Evolutionary conservation across 2,888 invertebrate genomes (phyloP).

Genomic region (Podotricha telesiphe): DNA sequence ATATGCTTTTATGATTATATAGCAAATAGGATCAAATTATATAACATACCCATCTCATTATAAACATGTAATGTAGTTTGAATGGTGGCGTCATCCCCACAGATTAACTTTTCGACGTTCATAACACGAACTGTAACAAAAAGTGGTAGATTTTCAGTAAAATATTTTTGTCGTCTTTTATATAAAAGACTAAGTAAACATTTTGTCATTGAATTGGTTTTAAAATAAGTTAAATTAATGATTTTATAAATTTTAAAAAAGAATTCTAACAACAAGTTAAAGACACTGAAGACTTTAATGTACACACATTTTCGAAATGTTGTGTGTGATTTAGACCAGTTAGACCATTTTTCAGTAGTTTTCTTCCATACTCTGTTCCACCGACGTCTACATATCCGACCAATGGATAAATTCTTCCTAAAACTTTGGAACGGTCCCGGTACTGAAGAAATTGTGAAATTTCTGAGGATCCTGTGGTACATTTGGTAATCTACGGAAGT

Average conservation of each 20-base stretch:
- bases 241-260: neutral
- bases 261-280: neutral
- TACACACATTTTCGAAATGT: slow-evolving; percentile 56
- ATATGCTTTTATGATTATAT: too few relatives aligned
- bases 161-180: too few relatives aligned
- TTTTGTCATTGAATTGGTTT: too few relatives aligned
- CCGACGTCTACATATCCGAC: slow-evolving; percentile 53
- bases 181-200: too few relatives aligned
- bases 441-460: slow-evolving; percentile 47
- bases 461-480: slow-evolving; percentile 24
- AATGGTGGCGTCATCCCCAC: slow-evolving; percentile 61
- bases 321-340: slow-evolving; percentile 55
- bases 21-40: too few relatives aligned
- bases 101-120: slow-evolving; percentile 53
- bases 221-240: neutral
- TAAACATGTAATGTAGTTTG: slow-evolving; percentile 59
- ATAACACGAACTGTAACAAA: slow-evolving; percentile 53
- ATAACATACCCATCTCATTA: slow-evolving; percentile 55
- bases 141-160: neutral
- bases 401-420: slow-evolving; percentile 54
- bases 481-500: slow-evolving; percentile 14
- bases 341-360: slow-evolving; percentile 57
- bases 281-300: neutral
- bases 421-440: slow-evolving; percentile 50
- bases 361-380: slow-evolving; percentile 65